Base-by-base conservation (phyloP, 2,888 invertebrate genomes). In the Podotricha telesiphe region DNA sequence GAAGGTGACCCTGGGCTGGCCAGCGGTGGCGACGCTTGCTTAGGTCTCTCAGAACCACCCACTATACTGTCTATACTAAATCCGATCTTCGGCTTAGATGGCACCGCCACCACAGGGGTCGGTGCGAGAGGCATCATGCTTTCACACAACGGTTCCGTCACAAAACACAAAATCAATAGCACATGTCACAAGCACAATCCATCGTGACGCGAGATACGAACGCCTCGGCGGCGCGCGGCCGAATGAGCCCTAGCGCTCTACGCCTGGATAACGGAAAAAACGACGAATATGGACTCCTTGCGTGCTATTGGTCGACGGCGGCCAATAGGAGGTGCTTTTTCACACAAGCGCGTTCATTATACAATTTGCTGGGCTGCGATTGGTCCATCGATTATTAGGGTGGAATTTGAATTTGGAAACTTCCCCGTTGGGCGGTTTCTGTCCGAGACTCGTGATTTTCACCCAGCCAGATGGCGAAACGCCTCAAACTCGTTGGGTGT, bases 121-220 rank as follows among this genome's bases (percentile, higher is more conserved):
- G 97, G 97, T 95, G 97, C 97, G 95, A 97, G 95, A 94, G 97
- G 97, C 97, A 98, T 97, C 97, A 97, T 98, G 94, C 94, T 95
- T 91, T 86, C 85, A 85, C 88, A 86, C 85, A 85, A 82, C 83
- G 78, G 77, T 87, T 88, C 88, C 85, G 88, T 81, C 89, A 92
- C 91, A 86, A 87, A 85, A 83, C 82, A 86, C 84, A 84, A 85
- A 86, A 86, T 86, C 83, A 88, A 82, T 86, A 86, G 84, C 90
- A 91, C 92, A 89, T 89, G 88, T 88, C 90, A 91, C 89, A 89
- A 80, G 82, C 92, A 89, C 92, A 91, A 92, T 91, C 91, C 91
- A 91, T 91, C 78, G 79, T 86, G 86, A 84, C 86, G 87, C 86
- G 86, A 84, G 91, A 87, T 87, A 90, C 89, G 89, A 79, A 88